phyloP scores from a whole-genome alignment of 2,797 vertebrate genomes.

The Melanogrammus aeglefinus region DNA sequence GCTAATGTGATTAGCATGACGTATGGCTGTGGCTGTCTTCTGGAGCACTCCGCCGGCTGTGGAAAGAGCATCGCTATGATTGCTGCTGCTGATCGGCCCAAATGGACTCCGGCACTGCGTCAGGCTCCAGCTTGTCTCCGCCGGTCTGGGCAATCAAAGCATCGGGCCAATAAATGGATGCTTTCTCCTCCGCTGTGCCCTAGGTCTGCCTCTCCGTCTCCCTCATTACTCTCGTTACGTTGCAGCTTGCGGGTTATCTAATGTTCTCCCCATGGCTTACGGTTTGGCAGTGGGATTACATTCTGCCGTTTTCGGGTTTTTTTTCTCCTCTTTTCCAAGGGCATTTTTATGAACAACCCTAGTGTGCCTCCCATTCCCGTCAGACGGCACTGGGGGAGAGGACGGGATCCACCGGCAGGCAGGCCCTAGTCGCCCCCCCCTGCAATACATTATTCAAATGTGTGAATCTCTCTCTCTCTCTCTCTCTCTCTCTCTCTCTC shows the following conservation, averaged over 20 bases:
- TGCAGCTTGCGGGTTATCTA: conserved; percentile 72
- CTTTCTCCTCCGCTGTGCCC: conserved; percentile 60
- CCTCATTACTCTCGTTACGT: conserved; percentile 74
- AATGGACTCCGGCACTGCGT: conserved; percentile 65
- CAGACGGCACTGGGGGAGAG: conserved; percentile 60
- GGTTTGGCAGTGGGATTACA: conserved; percentile 71
- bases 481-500: too few species aligned
- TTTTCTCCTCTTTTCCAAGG: conserved; percentile 63
- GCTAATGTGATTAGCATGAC: conserved; percentile 45
- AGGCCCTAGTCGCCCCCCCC: conserved; percentile 59
- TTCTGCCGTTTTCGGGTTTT: conserved; percentile 28
- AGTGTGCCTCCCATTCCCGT: conserved; percentile 61
- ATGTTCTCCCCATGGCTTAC: conserved; percentile 70
- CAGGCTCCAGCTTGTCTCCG: conserved; percentile 75
- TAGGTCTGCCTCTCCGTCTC: conserved; percentile 65
- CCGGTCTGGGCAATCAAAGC: conserved; percentile 67
- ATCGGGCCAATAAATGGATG: conserved; percentile 70
- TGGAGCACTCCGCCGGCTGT: conserved; percentile 50
- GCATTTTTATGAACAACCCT: conserved; percentile 72
- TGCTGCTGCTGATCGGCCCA: conserved; percentile 68
- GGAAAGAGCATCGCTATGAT: conserved; percentile 46
- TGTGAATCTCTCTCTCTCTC: conserved; percentile 44
- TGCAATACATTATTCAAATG: conserved; percentile 75
- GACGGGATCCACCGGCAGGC: conserved; percentile 69
- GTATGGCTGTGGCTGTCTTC: conserved; percentile 40